Percentiles rank a stretch among this genome's conserved stretches.
phyloP scores from a whole-genome alignment of 2,888 invertebrate species.

The Pristionchus fissidentatus region DNA sequence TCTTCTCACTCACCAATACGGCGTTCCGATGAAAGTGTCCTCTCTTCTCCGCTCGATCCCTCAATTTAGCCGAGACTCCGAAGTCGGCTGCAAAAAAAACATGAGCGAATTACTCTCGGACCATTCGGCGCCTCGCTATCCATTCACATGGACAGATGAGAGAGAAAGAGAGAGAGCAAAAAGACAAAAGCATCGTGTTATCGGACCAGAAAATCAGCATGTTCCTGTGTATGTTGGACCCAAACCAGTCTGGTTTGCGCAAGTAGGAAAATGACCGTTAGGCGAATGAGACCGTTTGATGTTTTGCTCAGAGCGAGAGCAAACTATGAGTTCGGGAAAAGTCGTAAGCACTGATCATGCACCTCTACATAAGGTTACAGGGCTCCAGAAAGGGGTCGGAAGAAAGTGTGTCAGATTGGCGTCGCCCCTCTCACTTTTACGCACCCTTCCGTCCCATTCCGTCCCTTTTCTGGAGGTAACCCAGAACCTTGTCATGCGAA shows the following conservation, averaged over 20 bases:
- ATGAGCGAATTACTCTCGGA: background rate
- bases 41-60: constrained; percentile 92
- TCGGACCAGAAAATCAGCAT: background rate
- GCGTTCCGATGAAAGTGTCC: constrained; percentile 99
- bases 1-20: constrained; percentile 87
- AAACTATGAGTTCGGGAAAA: no score
- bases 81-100: constrained; percentile 89
- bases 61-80: constrained; percentile 98
- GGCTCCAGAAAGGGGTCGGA: no score
- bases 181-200: no score
- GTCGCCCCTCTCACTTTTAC: no score
- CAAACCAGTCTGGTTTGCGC: background rate
- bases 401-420: no score
- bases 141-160: background rate
- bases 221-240: background rate
- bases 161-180: background rate
- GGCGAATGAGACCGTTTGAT: background rate
- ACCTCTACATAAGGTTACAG: no score
- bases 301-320: no score
- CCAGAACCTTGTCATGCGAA: no score
- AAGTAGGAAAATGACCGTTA: background rate
- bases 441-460: no score
- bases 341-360: no score
- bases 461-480: no score
- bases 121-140: background rate